Base-by-base conservation (phyloP, 2,888 invertebrate species). In the Biston stratarius region DNA sequence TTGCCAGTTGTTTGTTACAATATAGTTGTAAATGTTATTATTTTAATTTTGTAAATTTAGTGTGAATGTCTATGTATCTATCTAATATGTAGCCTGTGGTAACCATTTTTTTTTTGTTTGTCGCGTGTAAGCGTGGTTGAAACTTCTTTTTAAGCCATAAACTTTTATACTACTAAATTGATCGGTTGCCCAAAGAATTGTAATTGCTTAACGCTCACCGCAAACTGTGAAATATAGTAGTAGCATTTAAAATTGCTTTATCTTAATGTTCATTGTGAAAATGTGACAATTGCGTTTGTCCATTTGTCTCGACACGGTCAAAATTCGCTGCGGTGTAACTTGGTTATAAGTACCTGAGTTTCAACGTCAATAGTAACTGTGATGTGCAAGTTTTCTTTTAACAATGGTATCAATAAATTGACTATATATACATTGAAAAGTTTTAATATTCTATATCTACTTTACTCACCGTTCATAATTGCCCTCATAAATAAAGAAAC, bases 121-220 rank as follows among this genome's bases (percentile, higher is more conserved):
- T 55, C 33, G 55, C 55, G 55, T 55, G 55, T 12, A 42, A 24
- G 11, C 33, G 24, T 49, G 49, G 52, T 38, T 10, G 45, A 53
- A 55, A 57, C 51, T 61, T 61, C 52, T 61, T 24, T 57, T 51
- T 38, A 36, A 1, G 15, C 24, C 38, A 15, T 61, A 66, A 61
- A 66, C n/a, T 57, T 65, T 61, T 49, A 49, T 49, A 33, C 44
- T 9, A 40, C 51, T 52, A 61, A 47, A 57, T 57, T 61, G 59
- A 38, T 24, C 15, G 58, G 48, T 62, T 63, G 45, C 63, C 40
- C 36, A 64, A 64, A 36, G 14, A 59, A 58, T 59, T 44, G 55
- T 33, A 34, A 42, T 60, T 60, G 55, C 60, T 24, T 38, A 65
- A 60, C 38, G 1, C n/a, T 33, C 44, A 51, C 34, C 48, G 14